phyloP scores from a whole-genome alignment of 2,888 invertebrate genomes.

The Drepana falcataria region DNA sequence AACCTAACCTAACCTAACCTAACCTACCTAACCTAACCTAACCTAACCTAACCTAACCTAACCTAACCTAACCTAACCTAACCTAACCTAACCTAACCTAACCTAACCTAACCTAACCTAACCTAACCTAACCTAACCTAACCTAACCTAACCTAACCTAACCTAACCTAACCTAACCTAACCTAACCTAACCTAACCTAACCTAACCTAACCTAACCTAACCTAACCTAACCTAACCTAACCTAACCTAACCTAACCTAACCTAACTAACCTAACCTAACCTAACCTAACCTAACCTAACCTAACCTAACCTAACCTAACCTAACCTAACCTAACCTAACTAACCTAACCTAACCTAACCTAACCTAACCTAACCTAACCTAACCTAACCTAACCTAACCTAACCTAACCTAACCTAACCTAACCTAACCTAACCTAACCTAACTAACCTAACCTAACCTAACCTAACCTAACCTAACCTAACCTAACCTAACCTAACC shows the following conservation, averaged over 20 bases:
- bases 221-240: slow-evolving; percentile 7
- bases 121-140: slow-evolving; percentile 9
- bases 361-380: slow-evolving; percentile 6
- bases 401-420: slow-evolving; percentile 9
- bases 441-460: slow-evolving; percentile 16
- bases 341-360: neutral
- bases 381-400: slow-evolving; percentile 8
- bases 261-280: slow-evolving; percentile 13
- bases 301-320: slow-evolving; percentile 3
- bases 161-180: slow-evolving; percentile 10
- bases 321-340: neutral
- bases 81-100: slow-evolving; percentile 10
- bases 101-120: slow-evolving; percentile 10
- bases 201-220: slow-evolving; percentile 6
- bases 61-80: slow-evolving; percentile 8
- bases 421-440: slow-evolving; percentile 17
- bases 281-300: slow-evolving; percentile 12
- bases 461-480: slow-evolving; percentile 15
- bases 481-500: slow-evolving; percentile 14
- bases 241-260: slow-evolving; percentile 16
- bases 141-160: slow-evolving; percentile 8
- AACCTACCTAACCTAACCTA: slow-evolving; percentile 8
- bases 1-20: slow-evolving; percentile 12
- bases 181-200: slow-evolving; percentile 5
- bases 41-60: slow-evolving; percentile 10